Percentiles rank a stretch among this genome's conserved stretches.
phyloP scores from a whole-genome alignment of 1,140 invertebrate species.

The Drosophila tristis region DNA sequence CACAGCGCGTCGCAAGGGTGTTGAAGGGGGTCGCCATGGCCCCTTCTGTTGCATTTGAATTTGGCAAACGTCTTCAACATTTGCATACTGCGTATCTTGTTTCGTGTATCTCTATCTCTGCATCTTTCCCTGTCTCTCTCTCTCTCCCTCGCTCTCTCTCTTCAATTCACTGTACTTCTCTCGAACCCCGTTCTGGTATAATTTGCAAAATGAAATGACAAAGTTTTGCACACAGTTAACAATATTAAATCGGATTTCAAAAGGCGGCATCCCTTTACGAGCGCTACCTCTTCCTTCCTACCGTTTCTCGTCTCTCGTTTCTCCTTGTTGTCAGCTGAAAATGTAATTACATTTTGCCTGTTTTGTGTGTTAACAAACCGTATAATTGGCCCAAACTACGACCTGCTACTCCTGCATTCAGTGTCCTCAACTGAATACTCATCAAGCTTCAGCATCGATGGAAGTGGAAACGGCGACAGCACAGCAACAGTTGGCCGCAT shows the following conservation, averaged over 20 bases:
- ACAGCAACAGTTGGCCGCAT: constrained; percentile 68
- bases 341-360: constrained; percentile 81
- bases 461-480: not conserved
- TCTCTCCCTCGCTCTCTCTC: constrained; percentile 10
- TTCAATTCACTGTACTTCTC: constrained; percentile 3
- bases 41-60: constrained; percentile 52
- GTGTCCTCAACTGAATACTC: constrained; percentile 38
- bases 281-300: not conserved
- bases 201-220: constrained; percentile 75
- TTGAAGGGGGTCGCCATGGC: constrained; percentile 11
- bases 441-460: not conserved
- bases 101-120: constrained; percentile 10
- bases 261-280: constrained; percentile 35
- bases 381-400: constrained; percentile 73
- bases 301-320: not conserved
- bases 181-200: constrained; percentile 39
- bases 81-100: constrained; percentile 64
- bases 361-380: constrained; percentile 82
- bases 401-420: constrained; percentile 42
- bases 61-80: constrained; percentile 66
- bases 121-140: not conserved
- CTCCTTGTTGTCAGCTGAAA: constrained; percentile 45
- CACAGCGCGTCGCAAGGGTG: not conserved
- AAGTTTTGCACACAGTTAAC: constrained; percentile 81
- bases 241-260: constrained; percentile 83